Conservation (phyloP, 2,113 vertebrate genomes). For the Oryzias melastigma region DNA sequence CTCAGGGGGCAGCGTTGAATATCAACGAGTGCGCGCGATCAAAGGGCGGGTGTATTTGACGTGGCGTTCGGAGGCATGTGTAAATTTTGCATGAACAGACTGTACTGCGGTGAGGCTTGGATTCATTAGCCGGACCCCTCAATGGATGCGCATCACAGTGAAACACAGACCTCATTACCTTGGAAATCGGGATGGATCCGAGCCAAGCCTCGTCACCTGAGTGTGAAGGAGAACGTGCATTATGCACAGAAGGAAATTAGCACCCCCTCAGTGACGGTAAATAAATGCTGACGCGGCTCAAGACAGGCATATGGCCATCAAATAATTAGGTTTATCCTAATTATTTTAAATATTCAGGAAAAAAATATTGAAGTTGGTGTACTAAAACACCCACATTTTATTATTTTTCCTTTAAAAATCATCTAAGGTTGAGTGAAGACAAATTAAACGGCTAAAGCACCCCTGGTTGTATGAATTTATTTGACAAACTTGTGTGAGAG, state of each 20-base stretch:
- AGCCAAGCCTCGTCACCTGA: constrained; percentile 36
- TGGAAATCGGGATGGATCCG: constrained; percentile 43
- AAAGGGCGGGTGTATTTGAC: constrained; percentile 39
- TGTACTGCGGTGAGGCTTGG: constrained; percentile 30
- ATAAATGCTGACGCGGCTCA: constrained; percentile 34
- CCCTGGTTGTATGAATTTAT: no score
- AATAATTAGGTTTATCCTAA: no score
- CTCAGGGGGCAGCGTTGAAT: constrained; percentile 11
- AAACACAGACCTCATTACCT: constrained; percentile 62
- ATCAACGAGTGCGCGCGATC: constrained; percentile 36
- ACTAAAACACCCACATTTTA: no score
- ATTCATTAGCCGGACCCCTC: constrained; percentile 60
- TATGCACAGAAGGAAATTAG: constrained; percentile 32
- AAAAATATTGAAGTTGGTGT: no score
- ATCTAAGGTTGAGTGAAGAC: not conserved
- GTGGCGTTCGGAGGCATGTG: constrained; percentile 43
- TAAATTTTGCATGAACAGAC: constrained; percentile 44
- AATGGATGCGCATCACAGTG: constrained; percentile 33
- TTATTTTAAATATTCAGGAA: no score
- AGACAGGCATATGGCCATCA: constrained; percentile 44
- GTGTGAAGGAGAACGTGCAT: constrained; percentile 23
- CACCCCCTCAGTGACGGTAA: not conserved
- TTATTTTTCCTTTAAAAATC: no score
- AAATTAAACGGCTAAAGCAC: constrained; percentile 19
- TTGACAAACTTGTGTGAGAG: constrained; percentile 26